Evolutionary conservation across 2,888 invertebrate genomes (phyloP).

Genomic region (Yponomeuta evonymella): DNA sequence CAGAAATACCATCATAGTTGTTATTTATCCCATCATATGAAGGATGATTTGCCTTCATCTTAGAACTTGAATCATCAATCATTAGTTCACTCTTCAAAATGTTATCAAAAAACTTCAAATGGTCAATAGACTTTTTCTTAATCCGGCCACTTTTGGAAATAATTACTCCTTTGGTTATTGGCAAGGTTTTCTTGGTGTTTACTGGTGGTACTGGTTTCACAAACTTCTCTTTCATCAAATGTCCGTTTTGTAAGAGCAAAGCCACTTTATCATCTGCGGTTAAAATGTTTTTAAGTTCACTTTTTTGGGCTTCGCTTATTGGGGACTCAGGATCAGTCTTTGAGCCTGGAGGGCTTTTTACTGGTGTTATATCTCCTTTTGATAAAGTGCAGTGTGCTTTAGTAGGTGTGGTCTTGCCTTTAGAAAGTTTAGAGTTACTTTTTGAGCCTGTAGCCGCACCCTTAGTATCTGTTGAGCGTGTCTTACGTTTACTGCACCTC

Average conservation of each 20-base stretch:
- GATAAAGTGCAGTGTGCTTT: background rate
- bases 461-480: slow-evolving; percentile 18
- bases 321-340: background rate
- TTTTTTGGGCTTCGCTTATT: background rate
- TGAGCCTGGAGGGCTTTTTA: background rate
- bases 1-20: slow-evolving; percentile 55
- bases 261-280: slow-evolving; percentile 37
- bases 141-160: slow-evolving; percentile 38
- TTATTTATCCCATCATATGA: slow-evolving; percentile 41
- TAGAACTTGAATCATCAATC: slow-evolving; percentile 28
- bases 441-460: background rate
- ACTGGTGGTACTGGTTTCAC: slow-evolving; percentile 24
- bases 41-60: slow-evolving; percentile 18
- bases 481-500: slow-evolving; percentile 25
- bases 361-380: background rate
- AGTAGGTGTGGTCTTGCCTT: background rate
- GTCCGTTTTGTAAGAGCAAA: slow-evolving; percentile 41
- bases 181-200: slow-evolving; percentile 20
- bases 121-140: slow-evolving; percentile 37
- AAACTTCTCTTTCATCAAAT: slow-evolving; percentile 30
- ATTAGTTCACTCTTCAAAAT: slow-evolving; percentile 57
- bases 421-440: background rate
- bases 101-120: slow-evolving; percentile 45
- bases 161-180: slow-evolving; percentile 23
- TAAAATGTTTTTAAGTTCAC: slow-evolving; percentile 27